Base-by-base conservation (phyloP, 2,113 vertebrate species). In the Hyperoodon ampullatus region DNA sequence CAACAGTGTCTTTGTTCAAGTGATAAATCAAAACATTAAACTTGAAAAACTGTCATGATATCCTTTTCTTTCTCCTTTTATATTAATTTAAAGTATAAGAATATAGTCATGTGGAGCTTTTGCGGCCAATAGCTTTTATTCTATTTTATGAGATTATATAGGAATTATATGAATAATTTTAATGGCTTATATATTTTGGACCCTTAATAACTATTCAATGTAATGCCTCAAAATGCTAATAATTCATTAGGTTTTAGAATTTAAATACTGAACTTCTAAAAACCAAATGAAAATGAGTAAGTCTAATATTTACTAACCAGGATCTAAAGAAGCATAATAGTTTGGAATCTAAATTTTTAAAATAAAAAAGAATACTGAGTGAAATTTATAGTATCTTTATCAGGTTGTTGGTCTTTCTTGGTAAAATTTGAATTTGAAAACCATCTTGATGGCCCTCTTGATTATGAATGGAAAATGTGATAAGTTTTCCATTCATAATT, bases 381-480 rank as follows among this genome's bases (percentile, higher is more conserved):
- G 50, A 87, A 90, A 90, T 90, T 87, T 74, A 58, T 33, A 71
- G 28, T 75, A 70, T 89, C 19, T 26, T 97, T 74, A 66, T 35
- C 53, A 93, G 14, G 33, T 35, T 89, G 8, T 83, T 83, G 35
- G 28, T 90, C 16, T 83, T 71, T 93, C 81, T 77, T 47, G 47
- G 85, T 88, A 80, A 95, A 95, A 88, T 85, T 84, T 95, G 60
- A 88, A 88, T 91, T 93, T 95, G 74, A 81, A 93, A 87, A 68
- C 39, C 88, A 65, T 83, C 66, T 95, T 39, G 88, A 90, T 93
- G 63, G 63, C 63, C 75, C 12, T 88, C 60, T 44, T 39, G 60
- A 28, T 80, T 80, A 58, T 9, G 50, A n/a, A 23, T 55, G 77
- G 53, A 80, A 55, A 80, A 58, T 15, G 55, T 24, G 6, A 8